A percentile compares a stretch with the other conserved stretches of the same genome.
These are phyloP conservation scores for Mionectes olivaceus DNA, from an alignment of 2,797 vertebrate species.

Conservation along the genomic window DNA sequence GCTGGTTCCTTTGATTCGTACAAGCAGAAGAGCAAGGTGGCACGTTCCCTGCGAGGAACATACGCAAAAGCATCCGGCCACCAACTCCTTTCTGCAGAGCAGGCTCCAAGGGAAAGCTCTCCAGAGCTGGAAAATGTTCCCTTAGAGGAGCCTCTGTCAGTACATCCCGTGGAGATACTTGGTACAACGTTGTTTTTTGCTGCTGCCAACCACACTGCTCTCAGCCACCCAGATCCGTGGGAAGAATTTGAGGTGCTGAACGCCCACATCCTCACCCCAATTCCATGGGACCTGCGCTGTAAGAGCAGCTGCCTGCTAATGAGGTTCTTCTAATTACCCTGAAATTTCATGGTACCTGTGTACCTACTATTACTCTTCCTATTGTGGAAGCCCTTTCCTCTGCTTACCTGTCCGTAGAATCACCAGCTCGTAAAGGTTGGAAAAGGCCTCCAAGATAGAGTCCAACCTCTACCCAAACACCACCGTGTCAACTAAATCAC, in stretches of 20 bases:
- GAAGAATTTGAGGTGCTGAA: not conserved
- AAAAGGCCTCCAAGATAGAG: not conserved
- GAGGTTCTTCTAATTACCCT: not conserved
- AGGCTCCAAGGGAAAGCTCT: not conserved
- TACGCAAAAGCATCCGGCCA: not conserved
- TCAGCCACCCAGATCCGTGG: not conserved
- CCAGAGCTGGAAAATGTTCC: not conserved
- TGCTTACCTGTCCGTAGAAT: not conserved
- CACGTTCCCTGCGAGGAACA: not conserved
- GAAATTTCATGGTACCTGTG: not conserved
- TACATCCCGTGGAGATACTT: no score
- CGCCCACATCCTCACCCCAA: not conserved
- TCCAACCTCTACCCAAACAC: not conserved
- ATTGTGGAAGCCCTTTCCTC: not conserved
- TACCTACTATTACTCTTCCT: not conserved
- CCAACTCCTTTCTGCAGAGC: not conserved
- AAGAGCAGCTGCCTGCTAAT: not conserved
- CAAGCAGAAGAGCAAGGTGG: not conserved
- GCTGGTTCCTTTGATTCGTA: fast-evolving
- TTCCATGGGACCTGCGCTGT: not conserved
- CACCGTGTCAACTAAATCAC: not conserved
- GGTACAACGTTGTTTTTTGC: fast-evolving
- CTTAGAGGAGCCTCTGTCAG: not conserved
- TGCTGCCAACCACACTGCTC: not conserved
- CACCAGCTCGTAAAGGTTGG: not conserved